Conservation (phyloP, 2,113 vertebrate species). For the Petrocephalus zakoni region DNA sequence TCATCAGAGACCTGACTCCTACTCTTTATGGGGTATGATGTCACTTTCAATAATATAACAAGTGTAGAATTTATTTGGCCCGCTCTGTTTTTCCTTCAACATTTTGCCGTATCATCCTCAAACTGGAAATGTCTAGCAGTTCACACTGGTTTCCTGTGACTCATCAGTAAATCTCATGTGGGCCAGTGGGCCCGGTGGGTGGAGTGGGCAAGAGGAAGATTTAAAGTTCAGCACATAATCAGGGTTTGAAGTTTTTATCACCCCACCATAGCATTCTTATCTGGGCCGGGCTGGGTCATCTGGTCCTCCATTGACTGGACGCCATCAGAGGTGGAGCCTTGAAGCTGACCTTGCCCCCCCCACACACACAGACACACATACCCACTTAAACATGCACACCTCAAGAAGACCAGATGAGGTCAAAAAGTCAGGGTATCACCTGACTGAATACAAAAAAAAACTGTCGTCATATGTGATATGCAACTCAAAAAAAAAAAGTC, state of each 20-base stretch:
- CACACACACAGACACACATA: neutral
- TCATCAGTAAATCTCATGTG: neutral
- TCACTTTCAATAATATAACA: too few species aligned
- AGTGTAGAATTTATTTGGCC: neutral
- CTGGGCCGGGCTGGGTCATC: neutral
- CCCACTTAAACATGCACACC: neutral
- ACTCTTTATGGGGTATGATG: neutral
- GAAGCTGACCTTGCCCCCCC: neutral
- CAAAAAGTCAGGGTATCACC: neutral
- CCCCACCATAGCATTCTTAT: neutral
- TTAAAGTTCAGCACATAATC: slow-evolving; percentile 3
- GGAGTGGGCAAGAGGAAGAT: neutral
- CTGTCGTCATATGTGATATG: neutral
- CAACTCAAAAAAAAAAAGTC: neutral
- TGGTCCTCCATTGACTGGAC: neutral
- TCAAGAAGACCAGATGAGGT: neutral
- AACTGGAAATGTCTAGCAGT: neutral
- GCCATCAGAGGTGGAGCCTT: slow-evolving; percentile 9
- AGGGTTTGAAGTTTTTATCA: slow-evolving; percentile 1
- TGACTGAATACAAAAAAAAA: neutral
- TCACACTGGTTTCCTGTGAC: neutral
- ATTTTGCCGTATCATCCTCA: neutral
- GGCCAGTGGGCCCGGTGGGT: neutral
- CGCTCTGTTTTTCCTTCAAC: neutral
- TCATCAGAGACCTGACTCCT: neutral